These are phyloP conservation scores for Argynnis bischoffii DNA, from an alignment of 2,888 invertebrate species.

Conservation along the genomic window DNA sequence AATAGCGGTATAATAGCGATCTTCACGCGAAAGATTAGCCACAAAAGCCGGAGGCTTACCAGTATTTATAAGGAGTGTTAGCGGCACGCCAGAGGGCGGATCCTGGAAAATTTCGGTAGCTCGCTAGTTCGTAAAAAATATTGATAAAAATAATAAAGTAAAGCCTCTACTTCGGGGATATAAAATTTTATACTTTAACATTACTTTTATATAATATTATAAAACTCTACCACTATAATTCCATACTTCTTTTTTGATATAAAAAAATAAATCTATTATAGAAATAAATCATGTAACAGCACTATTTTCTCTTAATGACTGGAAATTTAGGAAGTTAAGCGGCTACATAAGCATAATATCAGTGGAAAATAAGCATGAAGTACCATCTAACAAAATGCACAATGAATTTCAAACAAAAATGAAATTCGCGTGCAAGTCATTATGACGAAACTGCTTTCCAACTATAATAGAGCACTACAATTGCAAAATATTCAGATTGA, in stretches of 20 bases:
- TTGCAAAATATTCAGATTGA: no score
- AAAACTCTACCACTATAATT: background rate
- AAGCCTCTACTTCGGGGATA: conserved; percentile 10
- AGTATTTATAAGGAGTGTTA: conserved; percentile 80
- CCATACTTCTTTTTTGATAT: background rate
- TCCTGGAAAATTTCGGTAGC: conserved; percentile 40
- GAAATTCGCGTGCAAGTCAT: no score
- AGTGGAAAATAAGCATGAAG: no score
- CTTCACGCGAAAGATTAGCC: conserved; percentile 81
- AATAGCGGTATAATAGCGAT: conserved; percentile 79
- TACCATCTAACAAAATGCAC: no score
- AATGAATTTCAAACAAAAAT: no score
- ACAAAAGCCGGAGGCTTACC: conserved; percentile 78
- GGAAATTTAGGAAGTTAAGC: no score
- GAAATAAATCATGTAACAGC: no score
- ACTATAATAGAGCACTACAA: no score
- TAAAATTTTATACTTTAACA: conserved; percentile 3
- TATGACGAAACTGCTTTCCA: no score
- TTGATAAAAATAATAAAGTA: conserved; percentile 29
- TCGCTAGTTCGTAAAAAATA: conserved; percentile 35
- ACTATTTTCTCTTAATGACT: no score
- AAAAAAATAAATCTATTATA: no score
- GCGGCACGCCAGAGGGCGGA: conserved; percentile 66
- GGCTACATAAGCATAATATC: no score
- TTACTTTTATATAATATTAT: conserved; percentile 5